Conservation (phyloP, 2,888 invertebrate species). For the Sesia apiformis region DNA sequence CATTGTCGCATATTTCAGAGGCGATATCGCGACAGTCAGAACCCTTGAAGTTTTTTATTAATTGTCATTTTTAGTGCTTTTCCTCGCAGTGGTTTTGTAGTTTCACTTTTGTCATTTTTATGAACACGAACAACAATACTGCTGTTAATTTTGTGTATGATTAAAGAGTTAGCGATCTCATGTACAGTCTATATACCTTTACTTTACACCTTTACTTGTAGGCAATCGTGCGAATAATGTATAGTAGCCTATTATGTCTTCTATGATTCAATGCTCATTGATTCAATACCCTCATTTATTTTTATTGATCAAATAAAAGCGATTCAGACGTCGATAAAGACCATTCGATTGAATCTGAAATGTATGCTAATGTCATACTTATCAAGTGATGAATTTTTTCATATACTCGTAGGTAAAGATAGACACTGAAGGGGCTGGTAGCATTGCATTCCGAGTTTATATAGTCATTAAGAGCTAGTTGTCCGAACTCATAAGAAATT, state of each 20-base stretch:
- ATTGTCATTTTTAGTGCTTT: conserved; percentile 53
- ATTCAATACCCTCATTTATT: conserved; percentile 36
- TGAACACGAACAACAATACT: conserved; percentile 15
- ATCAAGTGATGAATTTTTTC: conserved; percentile 60
- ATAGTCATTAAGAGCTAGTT: conserved; percentile 39
- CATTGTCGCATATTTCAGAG: conserved; percentile 44
- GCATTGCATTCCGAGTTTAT: conserved; percentile 20
- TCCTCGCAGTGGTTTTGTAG: conserved; percentile 36
- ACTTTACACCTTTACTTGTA: neutral
- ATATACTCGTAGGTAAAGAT: conserved; percentile 31
- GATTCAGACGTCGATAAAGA: conserved; percentile 48
- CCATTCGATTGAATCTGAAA: conserved; percentile 50
- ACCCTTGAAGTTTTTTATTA: conserved; percentile 58
- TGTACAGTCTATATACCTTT: neutral
- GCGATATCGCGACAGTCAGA: conserved; percentile 47
- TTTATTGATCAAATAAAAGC: conserved; percentile 58
- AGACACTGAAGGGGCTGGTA: too few relatives aligned
- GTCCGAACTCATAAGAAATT: conserved; percentile 47
- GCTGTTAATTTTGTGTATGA: neutral
- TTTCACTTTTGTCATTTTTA: conserved; percentile 25
- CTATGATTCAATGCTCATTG: neutral
- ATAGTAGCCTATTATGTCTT: neutral
- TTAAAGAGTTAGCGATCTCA: neutral
- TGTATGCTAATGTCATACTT: conserved; percentile 54
- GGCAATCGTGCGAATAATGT: neutral